Conservation (phyloP, 2,113 vertebrate genomes). For the Chaetodon trifascialis region DNA sequence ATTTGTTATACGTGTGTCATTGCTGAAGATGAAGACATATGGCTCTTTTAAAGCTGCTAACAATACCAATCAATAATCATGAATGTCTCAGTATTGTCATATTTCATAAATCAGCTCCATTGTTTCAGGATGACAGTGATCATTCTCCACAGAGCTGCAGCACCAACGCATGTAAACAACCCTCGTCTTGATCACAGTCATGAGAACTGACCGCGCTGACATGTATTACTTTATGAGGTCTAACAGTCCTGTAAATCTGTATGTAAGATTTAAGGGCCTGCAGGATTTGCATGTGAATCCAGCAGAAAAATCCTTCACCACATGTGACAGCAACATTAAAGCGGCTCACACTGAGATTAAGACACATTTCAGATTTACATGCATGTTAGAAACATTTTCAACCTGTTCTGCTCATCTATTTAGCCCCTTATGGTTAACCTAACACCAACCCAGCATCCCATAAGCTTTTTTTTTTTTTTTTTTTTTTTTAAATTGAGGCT, state of each 20-base stretch:
- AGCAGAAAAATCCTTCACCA: constrained; percentile 31
- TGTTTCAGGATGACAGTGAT: constrained; percentile 84
- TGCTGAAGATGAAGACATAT: constrained; percentile 86
- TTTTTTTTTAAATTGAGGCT: constrained; percentile 35
- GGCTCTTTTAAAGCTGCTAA: constrained; percentile 87
- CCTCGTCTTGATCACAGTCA: constrained; percentile 71
- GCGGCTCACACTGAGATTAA: constrained; percentile 37
- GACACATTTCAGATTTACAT: constrained; percentile 51
- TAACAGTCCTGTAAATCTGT: constrained; percentile 10
- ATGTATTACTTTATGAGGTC: constrained; percentile 58
- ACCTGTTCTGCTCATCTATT: constrained; percentile 13
- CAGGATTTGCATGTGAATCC: neutral
- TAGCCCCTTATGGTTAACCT: constrained; percentile 29
- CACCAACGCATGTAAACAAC: constrained; percentile 73
- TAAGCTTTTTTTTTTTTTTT: constrained; percentile 43
- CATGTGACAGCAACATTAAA: constrained; percentile 21
- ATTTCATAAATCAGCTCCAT: constrained; percentile 87
- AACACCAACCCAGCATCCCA: constrained; percentile 48
- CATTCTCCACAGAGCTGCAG: constrained; percentile 79
- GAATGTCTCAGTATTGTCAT: constrained; percentile 84
- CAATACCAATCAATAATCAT: constrained; percentile 90
- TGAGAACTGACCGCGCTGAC: constrained; percentile 68
- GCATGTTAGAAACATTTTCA: constrained; percentile 30
- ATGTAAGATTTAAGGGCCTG: constrained; percentile 15
- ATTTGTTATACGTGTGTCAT: constrained; percentile 85